phyloP scores from a whole-genome alignment of 1,140 invertebrate species.

The Calosoma granatense region DNA sequence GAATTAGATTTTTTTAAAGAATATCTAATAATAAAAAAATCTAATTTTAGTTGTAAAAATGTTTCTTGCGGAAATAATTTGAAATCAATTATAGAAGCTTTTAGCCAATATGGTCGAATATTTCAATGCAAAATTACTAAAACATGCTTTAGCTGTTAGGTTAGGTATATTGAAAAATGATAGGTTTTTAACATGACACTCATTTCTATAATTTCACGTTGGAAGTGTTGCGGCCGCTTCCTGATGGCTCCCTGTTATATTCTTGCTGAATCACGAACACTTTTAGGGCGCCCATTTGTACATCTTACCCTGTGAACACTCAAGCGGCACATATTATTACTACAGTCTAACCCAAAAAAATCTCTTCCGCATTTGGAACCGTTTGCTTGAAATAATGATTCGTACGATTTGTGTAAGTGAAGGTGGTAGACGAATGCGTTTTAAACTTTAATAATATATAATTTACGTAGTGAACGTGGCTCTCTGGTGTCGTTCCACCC shows the following conservation, averaged over 20 bases:
- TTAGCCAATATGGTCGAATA: no score
- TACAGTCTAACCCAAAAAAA: no score
- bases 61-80: no score
- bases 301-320: not conserved
- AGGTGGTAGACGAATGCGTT: not conserved
- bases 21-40: no score
- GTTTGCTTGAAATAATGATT: not conserved
- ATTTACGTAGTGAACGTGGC: not conserved
- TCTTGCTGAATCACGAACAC: constrained; percentile 8
- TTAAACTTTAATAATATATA: constrained; percentile 9
- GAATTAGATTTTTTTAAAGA: no score
- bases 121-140: no score
- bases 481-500: not conserved
- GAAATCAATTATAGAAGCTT: no score
- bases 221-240: not conserved
- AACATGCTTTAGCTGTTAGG: no score
- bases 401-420: not conserved
- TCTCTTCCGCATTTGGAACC: no score
- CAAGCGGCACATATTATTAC: not conserved
- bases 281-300: constrained; percentile 7
- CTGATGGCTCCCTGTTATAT: not conserved
- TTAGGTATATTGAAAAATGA: constrained; percentile 5
- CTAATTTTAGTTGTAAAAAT: no score
- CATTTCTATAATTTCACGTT: constrained; percentile 1
- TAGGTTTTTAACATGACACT: not conserved